phyloP scores from a whole-genome alignment of 2,888 invertebrate species.

The Eupithecia subfuscata region DNA sequence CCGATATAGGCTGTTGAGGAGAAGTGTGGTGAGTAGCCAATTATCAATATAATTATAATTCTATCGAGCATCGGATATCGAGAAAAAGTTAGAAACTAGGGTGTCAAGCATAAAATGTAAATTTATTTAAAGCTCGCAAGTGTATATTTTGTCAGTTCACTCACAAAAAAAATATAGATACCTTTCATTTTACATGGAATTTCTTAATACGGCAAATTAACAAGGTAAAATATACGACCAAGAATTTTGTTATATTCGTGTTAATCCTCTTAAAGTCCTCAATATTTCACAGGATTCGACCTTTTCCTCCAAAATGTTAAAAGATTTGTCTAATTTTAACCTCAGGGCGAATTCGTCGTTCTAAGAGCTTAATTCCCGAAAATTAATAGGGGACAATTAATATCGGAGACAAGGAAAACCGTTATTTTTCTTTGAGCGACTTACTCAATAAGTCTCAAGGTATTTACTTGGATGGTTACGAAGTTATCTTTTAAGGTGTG shows the following conservation, averaged over 20 bases:
- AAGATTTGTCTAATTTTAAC: slow-evolving; percentile 13
- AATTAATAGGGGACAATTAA: slow-evolving; percentile 27
- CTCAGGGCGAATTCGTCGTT: slow-evolving; percentile 5
- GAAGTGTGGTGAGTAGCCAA: too few relatives aligned
- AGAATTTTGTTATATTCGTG: background rate
- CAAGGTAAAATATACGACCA: background rate
- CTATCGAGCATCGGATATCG: too few relatives aligned
- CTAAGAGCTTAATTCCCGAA: slow-evolving; percentile 7
- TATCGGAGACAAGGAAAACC: slow-evolving; percentile 14
- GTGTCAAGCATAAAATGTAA: too few relatives aligned
- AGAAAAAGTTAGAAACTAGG: too few relatives aligned
- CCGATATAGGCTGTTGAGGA: too few relatives aligned
- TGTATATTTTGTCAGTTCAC: too few relatives aligned
- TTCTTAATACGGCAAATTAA: background rate
- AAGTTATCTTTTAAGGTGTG: slow-evolving; percentile 21
- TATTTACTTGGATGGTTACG: slow-evolving; percentile 29
- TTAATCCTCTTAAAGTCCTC: background rate
- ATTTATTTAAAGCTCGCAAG: too few relatives aligned
- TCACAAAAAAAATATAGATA: background rate
- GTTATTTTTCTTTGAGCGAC: slow-evolving; percentile 25
- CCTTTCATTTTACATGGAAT: background rate
- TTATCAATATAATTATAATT: too few relatives aligned
- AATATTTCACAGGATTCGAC: slow-evolving; percentile 8
- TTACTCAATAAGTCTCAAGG: slow-evolving; percentile 26
- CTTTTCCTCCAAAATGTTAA: slow-evolving; percentile 3